Percentiles rank a stretch among this genome's conserved stretches.
Evolutionary conservation across 2,888 invertebrate species (phyloP).

Genomic region (Leucophenga maculata): DNA sequence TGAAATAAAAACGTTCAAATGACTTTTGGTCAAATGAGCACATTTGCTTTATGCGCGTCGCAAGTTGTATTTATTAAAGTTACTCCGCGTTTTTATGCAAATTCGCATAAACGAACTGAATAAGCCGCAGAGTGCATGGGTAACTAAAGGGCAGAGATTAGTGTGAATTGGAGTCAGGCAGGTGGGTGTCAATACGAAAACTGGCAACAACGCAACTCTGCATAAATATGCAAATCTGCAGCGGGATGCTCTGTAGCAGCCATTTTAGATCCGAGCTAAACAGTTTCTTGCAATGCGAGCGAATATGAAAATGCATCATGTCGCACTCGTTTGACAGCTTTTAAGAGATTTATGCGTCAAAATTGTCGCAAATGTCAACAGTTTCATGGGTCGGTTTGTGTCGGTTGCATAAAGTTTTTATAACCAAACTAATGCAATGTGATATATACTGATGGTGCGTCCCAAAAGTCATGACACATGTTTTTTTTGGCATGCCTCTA

Average conservation of each 20-base stretch:
- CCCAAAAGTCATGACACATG: too few relatives aligned
- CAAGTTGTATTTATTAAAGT: slow-evolving; percentile 52
- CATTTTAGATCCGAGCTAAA: not conserved
- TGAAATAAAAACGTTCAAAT: slow-evolving; percentile 22
- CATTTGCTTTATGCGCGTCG: slow-evolving; percentile 5
- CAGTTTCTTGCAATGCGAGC: not conserved
- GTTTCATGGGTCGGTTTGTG: slow-evolving; percentile 23
- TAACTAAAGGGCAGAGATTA: too few relatives aligned
- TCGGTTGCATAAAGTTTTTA: not conserved
- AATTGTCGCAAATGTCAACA: slow-evolving; percentile 58
- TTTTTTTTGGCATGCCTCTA: too few relatives aligned
- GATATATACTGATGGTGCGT: too few relatives aligned
- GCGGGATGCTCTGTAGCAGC: not conserved
- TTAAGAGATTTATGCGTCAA: slow-evolving; percentile 51
- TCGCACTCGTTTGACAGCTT: slow-evolving; percentile 23
- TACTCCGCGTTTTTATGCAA: slow-evolving; percentile 47
- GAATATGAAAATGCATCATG: slow-evolving; percentile 4
- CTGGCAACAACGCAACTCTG: slow-evolving; percentile 38
- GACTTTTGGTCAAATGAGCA: slow-evolving; percentile 32
- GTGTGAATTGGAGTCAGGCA: too few relatives aligned
- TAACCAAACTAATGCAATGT: too few relatives aligned
- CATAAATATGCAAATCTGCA: slow-evolving; percentile 62
- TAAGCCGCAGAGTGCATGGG: slow-evolving; percentile 45
- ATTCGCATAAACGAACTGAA: slow-evolving; percentile 49
- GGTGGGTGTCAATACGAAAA: too few relatives aligned